Conservation (phyloP, 2,113 vertebrate genomes). For the Acanthochromis polyacanthus region DNA sequence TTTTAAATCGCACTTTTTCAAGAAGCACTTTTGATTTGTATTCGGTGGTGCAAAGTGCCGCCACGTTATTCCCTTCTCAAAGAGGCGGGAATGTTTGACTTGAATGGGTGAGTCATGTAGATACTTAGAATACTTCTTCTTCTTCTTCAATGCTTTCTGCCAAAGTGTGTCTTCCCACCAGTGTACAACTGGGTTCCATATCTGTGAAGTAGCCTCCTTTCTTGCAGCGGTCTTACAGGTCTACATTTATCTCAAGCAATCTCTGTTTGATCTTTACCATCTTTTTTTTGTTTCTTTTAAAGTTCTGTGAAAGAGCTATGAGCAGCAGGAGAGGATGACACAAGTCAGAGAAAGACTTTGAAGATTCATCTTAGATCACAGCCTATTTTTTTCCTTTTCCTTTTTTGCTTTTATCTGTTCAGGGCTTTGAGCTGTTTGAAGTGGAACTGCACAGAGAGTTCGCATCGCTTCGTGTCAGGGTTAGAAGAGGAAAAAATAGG, state of each 20-base stretch:
- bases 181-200: slow-evolving; percentile 58
- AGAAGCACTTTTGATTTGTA: slow-evolving; percentile 68
- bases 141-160: slow-evolving; percentile 69
- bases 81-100: slow-evolving; percentile 60
- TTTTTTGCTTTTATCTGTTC: slow-evolving; percentile 34
- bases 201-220: slow-evolving; percentile 61
- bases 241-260: slow-evolving; percentile 36
- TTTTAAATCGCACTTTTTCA: slow-evolving; percentile 74
- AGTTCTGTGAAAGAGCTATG: slow-evolving; percentile 26
- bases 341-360: slow-evolving; percentile 41
- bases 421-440: slow-evolving; percentile 55
- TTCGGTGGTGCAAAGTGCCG: slow-evolving; percentile 19
- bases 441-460: slow-evolving; percentile 25
- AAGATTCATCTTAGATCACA: slow-evolving; percentile 42
- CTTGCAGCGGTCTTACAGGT: slow-evolving; percentile 35
- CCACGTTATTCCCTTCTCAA: slow-evolving; percentile 34
- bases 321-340: slow-evolving; percentile 22
- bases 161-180: slow-evolving; percentile 79
- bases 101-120: slow-evolving; percentile 64
- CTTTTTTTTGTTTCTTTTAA: background rate
- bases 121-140: slow-evolving; percentile 38
- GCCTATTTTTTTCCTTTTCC: background rate
- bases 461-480: slow-evolving; percentile 37
- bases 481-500: slow-evolving; percentile 35
- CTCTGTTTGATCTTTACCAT: slow-evolving; percentile 39